Percentiles rank a stretch among this genome's conserved stretches.
Conservation (phyloP, 2,113 vertebrate genomes). For the Peromyscus californicus region DNA sequence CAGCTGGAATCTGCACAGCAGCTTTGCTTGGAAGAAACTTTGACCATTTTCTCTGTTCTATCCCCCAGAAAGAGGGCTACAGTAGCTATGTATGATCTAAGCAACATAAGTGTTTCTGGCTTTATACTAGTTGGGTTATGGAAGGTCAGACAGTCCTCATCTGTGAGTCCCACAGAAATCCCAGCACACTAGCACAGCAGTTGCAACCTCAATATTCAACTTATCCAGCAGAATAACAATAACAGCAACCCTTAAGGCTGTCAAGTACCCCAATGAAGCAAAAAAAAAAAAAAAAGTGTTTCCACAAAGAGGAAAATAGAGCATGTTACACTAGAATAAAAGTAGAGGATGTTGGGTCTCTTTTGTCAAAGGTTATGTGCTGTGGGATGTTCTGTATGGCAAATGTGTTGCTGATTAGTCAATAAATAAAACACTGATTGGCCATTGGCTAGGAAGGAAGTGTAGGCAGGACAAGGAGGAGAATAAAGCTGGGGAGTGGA, state of each 20-base stretch:
- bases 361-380: neutral
- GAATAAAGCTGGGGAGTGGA: too few species aligned
- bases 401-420: too few species aligned
- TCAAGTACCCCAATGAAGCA: neutral
- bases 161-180: neutral
- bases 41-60: too few species aligned
- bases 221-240: neutral
- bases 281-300: too few species aligned
- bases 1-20: neutral
- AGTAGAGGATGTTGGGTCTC: neutral
- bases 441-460: too few species aligned
- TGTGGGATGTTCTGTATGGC: too few species aligned
- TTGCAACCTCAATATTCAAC: neutral
- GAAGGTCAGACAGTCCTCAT: neutral
- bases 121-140: neutral
- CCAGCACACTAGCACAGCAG: too few species aligned
- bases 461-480: too few species aligned
- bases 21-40: neutral
- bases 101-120: neutral
- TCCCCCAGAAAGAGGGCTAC: neutral
- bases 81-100: neutral
- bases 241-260: neutral
- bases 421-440: too few species aligned
- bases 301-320: neutral
- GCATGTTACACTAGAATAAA: neutral